phyloP scores from a whole-genome alignment of 2,797 vertebrate species.

The Pseudomugil gertrudae region DNA sequence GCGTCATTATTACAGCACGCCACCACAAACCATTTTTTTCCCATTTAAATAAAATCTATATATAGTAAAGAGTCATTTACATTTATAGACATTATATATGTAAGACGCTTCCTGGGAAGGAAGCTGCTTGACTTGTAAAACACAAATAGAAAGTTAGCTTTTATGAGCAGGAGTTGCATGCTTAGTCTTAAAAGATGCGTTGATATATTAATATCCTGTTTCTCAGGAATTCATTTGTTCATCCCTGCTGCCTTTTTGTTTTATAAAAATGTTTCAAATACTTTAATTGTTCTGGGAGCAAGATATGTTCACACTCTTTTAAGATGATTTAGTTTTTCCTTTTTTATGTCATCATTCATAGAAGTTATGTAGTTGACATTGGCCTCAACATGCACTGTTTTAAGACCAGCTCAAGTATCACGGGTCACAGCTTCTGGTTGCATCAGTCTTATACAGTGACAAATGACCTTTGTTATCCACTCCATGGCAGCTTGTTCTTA shows the following conservation, averaged over 20 bases:
- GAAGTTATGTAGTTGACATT: background rate
- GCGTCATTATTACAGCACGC: too few species aligned
- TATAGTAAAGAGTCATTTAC: too few species aligned
- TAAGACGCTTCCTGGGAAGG: too few species aligned
- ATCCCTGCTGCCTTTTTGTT: slow-evolving; percentile 4
- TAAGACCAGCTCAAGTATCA: background rate
- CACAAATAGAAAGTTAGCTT: too few species aligned
- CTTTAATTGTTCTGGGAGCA: background rate
- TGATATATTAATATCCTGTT: too few species aligned
- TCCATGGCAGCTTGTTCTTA: background rate
- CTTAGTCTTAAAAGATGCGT: too few species aligned
- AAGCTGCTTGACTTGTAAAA: too few species aligned
- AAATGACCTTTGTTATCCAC: background rate
- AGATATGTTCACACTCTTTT: background rate
- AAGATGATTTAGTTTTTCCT: background rate
- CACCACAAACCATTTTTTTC: too few species aligned
- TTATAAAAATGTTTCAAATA: background rate
- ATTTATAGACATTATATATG: too few species aligned
- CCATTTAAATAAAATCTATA: too few species aligned
- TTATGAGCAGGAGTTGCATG: too few species aligned
- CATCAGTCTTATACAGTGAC: background rate
- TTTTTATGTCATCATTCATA: slow-evolving; percentile 5
- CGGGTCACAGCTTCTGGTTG: background rate
- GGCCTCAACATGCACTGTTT: background rate
- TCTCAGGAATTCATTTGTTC: slow-evolving; percentile 1